Conservation (phyloP, 2,888 invertebrate genomes). For the Ennomos erosarius region DNA sequence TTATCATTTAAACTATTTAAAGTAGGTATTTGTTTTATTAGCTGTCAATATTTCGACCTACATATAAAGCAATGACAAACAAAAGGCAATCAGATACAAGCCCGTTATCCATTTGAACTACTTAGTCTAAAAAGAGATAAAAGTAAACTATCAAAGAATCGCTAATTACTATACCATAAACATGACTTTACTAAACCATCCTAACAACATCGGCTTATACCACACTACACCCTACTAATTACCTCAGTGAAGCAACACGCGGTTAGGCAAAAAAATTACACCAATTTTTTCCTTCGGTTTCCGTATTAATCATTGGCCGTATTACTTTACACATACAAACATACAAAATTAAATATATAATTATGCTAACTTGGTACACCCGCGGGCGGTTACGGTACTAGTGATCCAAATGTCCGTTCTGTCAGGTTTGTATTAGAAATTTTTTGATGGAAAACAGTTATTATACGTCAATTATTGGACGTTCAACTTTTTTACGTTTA, state of each 20-base stretch:
- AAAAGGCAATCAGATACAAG: too few species aligned
- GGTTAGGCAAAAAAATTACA: constrained; percentile 13
- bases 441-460: constrained; percentile 76
- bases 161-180: too few species aligned
- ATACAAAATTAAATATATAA: constrained; percentile 51
- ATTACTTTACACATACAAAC: constrained; percentile 44
- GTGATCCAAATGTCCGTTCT: constrained; percentile 65
- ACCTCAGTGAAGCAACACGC: constrained; percentile 13
- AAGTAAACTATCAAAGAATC: too few species aligned
- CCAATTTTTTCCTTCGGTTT: constrained; percentile 10
- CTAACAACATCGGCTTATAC: not conserved
- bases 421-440: constrained; percentile 73
- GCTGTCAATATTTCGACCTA: too few species aligned
- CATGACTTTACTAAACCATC: too few species aligned
- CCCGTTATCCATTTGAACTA: too few species aligned
- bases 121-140: too few species aligned
- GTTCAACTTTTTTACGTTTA: constrained; percentile 23
- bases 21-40: too few species aligned
- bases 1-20: too few species aligned
- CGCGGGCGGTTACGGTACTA: constrained; percentile 70
- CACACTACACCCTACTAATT: not conserved
- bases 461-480: constrained; percentile 54
- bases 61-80: too few species aligned
- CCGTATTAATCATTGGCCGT: constrained; percentile 31
- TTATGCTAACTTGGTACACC: constrained; percentile 47